These are phyloP conservation scores for Melanostoma mellinum DNA, from an alignment of 2,888 invertebrate genomes.

Conservation along the genomic window DNA sequence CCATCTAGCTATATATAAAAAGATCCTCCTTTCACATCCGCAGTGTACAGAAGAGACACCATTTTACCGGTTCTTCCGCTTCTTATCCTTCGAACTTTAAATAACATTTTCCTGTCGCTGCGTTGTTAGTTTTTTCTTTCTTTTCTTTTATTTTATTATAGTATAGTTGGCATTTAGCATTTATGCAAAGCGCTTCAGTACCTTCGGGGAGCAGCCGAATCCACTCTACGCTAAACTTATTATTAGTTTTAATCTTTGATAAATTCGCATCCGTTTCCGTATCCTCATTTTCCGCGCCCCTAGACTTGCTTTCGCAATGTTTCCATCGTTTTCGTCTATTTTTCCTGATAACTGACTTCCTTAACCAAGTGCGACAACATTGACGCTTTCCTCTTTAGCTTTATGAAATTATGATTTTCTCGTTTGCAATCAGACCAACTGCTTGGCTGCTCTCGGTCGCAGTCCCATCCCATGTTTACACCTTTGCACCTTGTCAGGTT, in stretches of 20 bases:
- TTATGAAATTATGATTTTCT: conserved; percentile 60
- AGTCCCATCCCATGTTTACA: conserved; percentile 1
- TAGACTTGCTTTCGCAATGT: conserved; percentile 3
- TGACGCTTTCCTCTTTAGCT: conserved; percentile 32
- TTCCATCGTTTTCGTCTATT: conserved; percentile 40
- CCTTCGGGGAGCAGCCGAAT: conserved; percentile 38
- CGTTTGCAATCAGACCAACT: conserved; percentile 46
- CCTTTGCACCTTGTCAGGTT: conserved; percentile 37
- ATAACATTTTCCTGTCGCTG: conserved; percentile 51
- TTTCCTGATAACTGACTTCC: conserved; percentile 61
- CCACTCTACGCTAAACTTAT: conserved; percentile 62
- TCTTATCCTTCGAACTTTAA: conserved; percentile 64
- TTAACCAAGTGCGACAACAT: conserved; percentile 60
- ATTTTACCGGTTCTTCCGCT: conserved; percentile 45
- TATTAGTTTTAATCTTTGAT: conserved; percentile 71
- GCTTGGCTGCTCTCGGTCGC: neutral
- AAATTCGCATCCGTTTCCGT: conserved; percentile 65
- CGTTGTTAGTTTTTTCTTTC: conserved; percentile 48
- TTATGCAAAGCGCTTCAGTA: conserved; percentile 24
- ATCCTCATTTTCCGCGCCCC: conserved; percentile 53
- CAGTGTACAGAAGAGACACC: conserved; percentile 35
- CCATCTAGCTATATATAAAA: conserved; percentile 2
- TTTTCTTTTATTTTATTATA: neutral
- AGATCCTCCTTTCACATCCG: conserved; percentile 40
- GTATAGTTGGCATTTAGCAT: conserved; percentile 52